Evolutionary conservation across 2,113 vertebrate genomes (phyloP).

Genomic region (Tamias sibiricus): DNA sequence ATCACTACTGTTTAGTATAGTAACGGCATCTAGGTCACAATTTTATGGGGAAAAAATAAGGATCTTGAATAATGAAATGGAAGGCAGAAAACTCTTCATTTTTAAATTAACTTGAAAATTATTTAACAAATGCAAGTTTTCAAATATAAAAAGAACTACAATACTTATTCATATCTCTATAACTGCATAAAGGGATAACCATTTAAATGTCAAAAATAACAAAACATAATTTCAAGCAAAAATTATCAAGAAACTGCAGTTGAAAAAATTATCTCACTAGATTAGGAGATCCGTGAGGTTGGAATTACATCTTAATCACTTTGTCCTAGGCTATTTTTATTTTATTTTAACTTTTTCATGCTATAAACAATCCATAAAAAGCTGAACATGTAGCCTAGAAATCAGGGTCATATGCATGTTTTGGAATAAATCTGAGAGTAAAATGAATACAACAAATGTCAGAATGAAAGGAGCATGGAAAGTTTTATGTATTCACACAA

Average conservation of each 20-base stretch:
- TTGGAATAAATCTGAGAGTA: background rate
- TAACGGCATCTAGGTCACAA: background rate
- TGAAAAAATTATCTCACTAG: background rate
- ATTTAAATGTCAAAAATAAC: background rate
- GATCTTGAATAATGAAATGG: background rate
- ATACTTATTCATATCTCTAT: background rate
- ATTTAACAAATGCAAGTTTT: background rate
- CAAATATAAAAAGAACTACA: background rate
- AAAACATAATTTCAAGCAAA: background rate
- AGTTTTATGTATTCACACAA: background rate
- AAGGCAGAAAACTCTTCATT: background rate
- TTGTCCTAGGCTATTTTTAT: background rate
- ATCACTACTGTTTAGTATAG: background rate
- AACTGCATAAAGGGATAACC: background rate
- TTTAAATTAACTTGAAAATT: background rate
- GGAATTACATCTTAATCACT: background rate
- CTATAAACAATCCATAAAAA: background rate
- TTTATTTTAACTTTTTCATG: background rate
- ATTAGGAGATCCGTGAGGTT: background rate
- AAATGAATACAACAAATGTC: background rate
- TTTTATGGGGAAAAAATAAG: background rate
- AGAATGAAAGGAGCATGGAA: background rate
- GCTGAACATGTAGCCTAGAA: background rate
- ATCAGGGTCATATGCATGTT: background rate
- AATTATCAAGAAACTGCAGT: background rate